Conservation (phyloP, 2,797 vertebrate species). For the Serranus cabrilla region DNA sequence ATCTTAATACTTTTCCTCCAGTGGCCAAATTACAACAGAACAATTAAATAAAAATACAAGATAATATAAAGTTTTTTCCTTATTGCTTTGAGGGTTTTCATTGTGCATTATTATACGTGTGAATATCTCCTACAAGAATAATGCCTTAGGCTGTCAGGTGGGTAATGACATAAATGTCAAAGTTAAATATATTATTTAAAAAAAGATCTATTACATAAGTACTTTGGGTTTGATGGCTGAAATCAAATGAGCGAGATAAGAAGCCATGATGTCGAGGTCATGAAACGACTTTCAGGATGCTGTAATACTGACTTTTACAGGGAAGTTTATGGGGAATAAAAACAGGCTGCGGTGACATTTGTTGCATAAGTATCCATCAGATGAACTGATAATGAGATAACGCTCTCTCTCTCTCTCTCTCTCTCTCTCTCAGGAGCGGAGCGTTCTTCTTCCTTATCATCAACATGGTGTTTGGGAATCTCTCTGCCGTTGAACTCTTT, state of each 20-base stretch:
- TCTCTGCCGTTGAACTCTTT: constrained; percentile 88
- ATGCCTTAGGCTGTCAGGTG: not conserved
- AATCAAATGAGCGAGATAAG: not conserved
- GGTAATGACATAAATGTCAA: not conserved
- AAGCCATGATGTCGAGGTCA: not conserved
- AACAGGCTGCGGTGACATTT: not conserved
- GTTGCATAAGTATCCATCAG: not conserved
- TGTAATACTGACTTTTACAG: not conserved
- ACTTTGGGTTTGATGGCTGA: not conserved
- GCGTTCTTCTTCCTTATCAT: constrained; percentile 87
- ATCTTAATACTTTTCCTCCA: too few species aligned
- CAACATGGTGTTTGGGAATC: constrained; percentile 90
- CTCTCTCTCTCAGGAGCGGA: constrained; percentile 65
- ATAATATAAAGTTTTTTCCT: not conserved
- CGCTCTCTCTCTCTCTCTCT: not conserved
- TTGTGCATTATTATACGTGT: not conserved
- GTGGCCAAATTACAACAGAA: not conserved
- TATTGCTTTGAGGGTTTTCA: not conserved
- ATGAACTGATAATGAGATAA: not conserved
- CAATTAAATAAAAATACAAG: not conserved
- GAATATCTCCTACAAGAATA: not conserved
- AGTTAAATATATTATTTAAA: not conserved
- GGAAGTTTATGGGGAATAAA: not conserved
- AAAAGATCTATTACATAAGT: not conserved
- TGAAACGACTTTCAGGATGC: not conserved